Conservation (phyloP, 2,888 invertebrate species). For the Dendrolimus pini region DNA sequence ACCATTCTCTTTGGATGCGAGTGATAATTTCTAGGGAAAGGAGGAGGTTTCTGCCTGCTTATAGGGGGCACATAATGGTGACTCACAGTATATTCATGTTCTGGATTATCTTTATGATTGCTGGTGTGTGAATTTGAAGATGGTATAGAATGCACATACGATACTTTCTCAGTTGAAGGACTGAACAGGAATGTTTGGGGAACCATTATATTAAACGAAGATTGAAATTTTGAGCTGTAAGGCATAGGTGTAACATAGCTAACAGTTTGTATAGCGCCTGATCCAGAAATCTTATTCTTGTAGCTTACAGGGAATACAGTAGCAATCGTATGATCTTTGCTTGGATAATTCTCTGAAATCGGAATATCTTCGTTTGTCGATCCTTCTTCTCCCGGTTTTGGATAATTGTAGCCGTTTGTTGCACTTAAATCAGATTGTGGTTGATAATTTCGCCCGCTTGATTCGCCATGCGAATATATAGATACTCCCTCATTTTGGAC, state of each 20-base stretch:
- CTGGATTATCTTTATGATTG: slow-evolving; percentile 37
- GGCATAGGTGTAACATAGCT: slow-evolving; percentile 66
- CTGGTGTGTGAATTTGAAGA: slow-evolving; percentile 17
- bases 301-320: slow-evolving; percentile 62
- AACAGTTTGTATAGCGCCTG: slow-evolving; percentile 45
- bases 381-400: slow-evolving; percentile 35
- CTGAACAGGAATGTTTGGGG: slow-evolving; percentile 55
- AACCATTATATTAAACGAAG: slow-evolving; percentile 60
- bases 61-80: slow-evolving; percentile 41
- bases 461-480: slow-evolving; percentile 29
- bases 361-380: slow-evolving; percentile 39
- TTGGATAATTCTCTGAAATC: slow-evolving; percentile 76
- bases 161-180: slow-evolving; percentile 50
- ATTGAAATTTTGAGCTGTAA: slow-evolving; percentile 49
- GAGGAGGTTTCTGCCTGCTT: slow-evolving; percentile 41
- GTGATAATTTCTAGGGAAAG: slow-evolving; percentile 59
- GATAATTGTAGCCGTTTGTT: slow-evolving; percentile 44
- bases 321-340: slow-evolving; percentile 75
- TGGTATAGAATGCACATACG: slow-evolving; percentile 45
- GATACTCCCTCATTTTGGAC: slow-evolving; percentile 35
- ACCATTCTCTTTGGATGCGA: slow-evolving; percentile 58
- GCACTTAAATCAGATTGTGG: slow-evolving; percentile 29
- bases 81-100: slow-evolving; percentile 44
- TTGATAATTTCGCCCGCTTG: slow-evolving; percentile 32
- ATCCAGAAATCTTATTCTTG: slow-evolving; percentile 25